Conservation (phyloP, 2,797 vertebrate genomes). For the Oophaga sylvatica region DNA sequence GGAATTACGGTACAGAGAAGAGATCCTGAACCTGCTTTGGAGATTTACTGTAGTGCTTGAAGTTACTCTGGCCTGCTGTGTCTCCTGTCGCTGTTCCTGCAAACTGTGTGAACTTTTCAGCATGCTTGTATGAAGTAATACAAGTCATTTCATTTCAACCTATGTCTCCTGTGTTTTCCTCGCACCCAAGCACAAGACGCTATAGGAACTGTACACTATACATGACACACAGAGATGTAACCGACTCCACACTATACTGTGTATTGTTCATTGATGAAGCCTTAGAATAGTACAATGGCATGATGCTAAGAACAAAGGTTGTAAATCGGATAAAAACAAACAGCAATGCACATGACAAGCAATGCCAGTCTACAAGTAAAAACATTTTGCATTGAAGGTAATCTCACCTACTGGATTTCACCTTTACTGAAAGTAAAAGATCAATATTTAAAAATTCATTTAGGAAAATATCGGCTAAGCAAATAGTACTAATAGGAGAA, state of each 20-base stretch:
- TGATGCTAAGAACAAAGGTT: background rate
- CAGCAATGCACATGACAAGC: background rate
- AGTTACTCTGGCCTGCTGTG: too few relatives aligned
- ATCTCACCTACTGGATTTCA: conserved; percentile 6
- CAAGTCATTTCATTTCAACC: too few relatives aligned
- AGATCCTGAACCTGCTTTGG: too few relatives aligned
- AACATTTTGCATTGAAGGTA: background rate
- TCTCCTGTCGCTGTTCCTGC: too few relatives aligned
- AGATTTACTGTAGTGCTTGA: too few relatives aligned
- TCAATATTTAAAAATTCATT: conserved; percentile 50
- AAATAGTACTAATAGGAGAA: conserved; percentile 51
- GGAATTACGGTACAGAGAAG: too few relatives aligned
- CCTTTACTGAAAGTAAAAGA: conserved; percentile 41
- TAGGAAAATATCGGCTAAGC: conserved; percentile 32
- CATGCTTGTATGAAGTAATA: too few relatives aligned
- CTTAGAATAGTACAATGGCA: too few relatives aligned
- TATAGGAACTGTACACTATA: too few relatives aligned
- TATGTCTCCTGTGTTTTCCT: too few relatives aligned
- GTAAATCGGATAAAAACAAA: conserved; percentile 1
- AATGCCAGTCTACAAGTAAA: background rate
- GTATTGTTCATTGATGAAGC: background rate
- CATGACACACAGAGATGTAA: background rate
- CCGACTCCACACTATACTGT: background rate
- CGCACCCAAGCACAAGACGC: too few relatives aligned
- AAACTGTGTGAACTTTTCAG: too few relatives aligned